Percentiles rank a stretch among this genome's conserved stretches.
Evolutionary conservation across 2,797 vertebrate genomes (phyloP).

Genomic region (Melanotaenia nigrans): DNA sequence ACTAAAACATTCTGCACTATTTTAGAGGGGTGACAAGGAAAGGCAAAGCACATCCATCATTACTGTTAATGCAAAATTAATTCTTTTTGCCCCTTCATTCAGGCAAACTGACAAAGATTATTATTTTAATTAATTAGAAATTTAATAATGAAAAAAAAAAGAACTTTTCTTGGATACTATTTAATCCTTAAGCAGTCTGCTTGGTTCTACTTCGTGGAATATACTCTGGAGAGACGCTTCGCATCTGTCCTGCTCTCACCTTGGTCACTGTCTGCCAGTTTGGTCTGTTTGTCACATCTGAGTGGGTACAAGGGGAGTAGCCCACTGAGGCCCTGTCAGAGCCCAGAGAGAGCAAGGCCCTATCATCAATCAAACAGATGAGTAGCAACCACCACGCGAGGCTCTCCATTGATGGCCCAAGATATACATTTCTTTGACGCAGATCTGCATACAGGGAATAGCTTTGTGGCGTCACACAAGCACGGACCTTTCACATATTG

Average conservation of each 20-base stretch:
- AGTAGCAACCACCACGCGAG: constrained; percentile 64
- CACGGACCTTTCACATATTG: too few species aligned
- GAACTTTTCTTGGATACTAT: too few species aligned
- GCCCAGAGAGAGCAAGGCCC: constrained; percentile 72
- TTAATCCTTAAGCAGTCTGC: constrained; percentile 67
- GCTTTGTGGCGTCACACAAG: constrained; percentile 9
- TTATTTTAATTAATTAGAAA: too few species aligned
- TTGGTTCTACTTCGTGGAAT: constrained; percentile 58
- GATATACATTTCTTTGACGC: constrained; percentile 57
- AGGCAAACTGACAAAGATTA: too few species aligned
- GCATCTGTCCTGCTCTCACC: constrained; percentile 79
- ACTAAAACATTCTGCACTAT: too few species aligned
- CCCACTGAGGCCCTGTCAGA: constrained; percentile 71
- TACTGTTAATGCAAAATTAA: too few species aligned
- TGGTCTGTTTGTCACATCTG: constrained; percentile 75
- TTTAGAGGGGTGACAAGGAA: too few species aligned
- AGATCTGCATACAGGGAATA: constrained; percentile 29
- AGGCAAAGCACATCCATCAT: too few species aligned
- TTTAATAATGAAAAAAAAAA: too few species aligned
- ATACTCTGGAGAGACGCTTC: constrained; percentile 63
- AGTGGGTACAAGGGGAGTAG: constrained; percentile 72
- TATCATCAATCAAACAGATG: constrained; percentile 77
- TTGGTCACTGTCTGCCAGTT: constrained; percentile 70
- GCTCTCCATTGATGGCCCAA: constrained; percentile 50
- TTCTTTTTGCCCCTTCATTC: too few species aligned